Evolutionary conservation across 1,140 invertebrate genomes (phyloP).

Genomic region (Habropoda laboriosa): DNA sequence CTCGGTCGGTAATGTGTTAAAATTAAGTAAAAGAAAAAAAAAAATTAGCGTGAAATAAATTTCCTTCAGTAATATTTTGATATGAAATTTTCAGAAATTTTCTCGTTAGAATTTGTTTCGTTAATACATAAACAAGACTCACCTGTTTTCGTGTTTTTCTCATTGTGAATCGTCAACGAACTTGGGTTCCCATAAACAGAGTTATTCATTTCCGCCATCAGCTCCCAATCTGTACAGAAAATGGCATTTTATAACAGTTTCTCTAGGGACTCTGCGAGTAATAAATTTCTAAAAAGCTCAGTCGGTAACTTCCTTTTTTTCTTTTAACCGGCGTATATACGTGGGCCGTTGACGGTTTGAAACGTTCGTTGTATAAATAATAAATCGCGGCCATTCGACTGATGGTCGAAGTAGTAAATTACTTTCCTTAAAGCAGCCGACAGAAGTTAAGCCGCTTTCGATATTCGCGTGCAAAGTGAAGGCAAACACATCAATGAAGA

Average conservation of each 20-base stretch:
- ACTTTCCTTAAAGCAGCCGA: neutral
- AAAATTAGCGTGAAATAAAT: too few relatives aligned
- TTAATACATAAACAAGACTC: slow-evolving; percentile 15
- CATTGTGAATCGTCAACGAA: slow-evolving; percentile 83
- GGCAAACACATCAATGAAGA: slow-evolving; percentile 3
- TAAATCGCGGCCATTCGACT: neutral
- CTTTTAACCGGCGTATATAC: slow-evolving; percentile 17
- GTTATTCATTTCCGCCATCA: slow-evolving; percentile 82
- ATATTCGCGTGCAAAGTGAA: neutral
- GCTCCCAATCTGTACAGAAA: slow-evolving; percentile 77
- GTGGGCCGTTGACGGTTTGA: neutral
- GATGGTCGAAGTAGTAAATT: slow-evolving; percentile 4
- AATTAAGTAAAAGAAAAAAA: too few relatives aligned
- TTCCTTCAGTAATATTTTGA: too few relatives aligned
- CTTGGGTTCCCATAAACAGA: slow-evolving; percentile 84
- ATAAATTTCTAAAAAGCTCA: slow-evolving; percentile 1
- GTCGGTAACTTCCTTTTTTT: neutral
- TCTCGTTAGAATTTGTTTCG: neutral
- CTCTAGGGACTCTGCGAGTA: neutral
- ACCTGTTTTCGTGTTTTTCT: slow-evolving; percentile 75
- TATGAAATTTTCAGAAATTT: too few relatives aligned
- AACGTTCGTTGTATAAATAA: slow-evolving; percentile 3
- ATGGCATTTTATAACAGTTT: slow-evolving; percentile 33
- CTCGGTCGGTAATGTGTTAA: too few relatives aligned
- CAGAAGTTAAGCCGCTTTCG: slow-evolving; percentile 15